Percentiles rank a stretch among this genome's conserved stretches.
These are phyloP conservation scores for Cirrhinus molitorella DNA, from an alignment of 2,797 vertebrate species.

Conservation along the genomic window DNA sequence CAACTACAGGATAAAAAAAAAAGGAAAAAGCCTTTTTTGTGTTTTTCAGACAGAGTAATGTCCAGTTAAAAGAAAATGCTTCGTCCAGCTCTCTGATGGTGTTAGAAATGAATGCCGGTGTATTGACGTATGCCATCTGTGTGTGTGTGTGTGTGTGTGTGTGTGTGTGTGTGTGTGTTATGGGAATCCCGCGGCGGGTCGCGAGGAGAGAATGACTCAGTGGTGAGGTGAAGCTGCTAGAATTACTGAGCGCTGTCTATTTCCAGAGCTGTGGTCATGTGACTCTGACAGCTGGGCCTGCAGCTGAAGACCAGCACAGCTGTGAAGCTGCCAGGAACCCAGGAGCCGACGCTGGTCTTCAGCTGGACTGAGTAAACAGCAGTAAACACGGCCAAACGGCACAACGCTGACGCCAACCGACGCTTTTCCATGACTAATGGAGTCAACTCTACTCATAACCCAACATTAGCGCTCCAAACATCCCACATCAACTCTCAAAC, in stretches of 20 bases:
- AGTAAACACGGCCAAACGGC: background rate
- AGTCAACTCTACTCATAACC: background rate
- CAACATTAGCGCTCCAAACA: background rate
- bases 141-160: background rate
- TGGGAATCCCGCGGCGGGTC: slow-evolving; percentile 22
- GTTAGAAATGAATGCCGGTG: no score
- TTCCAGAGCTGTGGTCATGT: slow-evolving; percentile 90
- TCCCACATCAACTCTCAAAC: no score
- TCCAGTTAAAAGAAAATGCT: no score
- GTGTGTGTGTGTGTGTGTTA: slow-evolving; percentile 49
- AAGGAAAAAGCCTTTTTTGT: no score
- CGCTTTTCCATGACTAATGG: background rate
- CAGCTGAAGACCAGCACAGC: slow-evolving; percentile 94
- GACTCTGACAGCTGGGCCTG: slow-evolving; percentile 93
- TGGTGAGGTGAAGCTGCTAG: slow-evolving; percentile 88
- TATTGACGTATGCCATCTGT: background rate
- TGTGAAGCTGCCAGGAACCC: slow-evolving; percentile 88
- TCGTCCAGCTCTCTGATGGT: no score
- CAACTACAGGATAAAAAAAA: no score
- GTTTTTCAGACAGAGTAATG: no score
- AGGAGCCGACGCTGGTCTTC: slow-evolving; percentile 84
- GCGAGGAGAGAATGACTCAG: slow-evolving; percentile 56
- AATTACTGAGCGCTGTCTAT: slow-evolving; percentile 93
- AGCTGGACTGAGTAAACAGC: slow-evolving; percentile 64
- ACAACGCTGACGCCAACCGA: no score